These are phyloP conservation scores for Colinus virginianus DNA, from an alignment of 2,113 vertebrate species.

Conservation along the genomic window DNA sequence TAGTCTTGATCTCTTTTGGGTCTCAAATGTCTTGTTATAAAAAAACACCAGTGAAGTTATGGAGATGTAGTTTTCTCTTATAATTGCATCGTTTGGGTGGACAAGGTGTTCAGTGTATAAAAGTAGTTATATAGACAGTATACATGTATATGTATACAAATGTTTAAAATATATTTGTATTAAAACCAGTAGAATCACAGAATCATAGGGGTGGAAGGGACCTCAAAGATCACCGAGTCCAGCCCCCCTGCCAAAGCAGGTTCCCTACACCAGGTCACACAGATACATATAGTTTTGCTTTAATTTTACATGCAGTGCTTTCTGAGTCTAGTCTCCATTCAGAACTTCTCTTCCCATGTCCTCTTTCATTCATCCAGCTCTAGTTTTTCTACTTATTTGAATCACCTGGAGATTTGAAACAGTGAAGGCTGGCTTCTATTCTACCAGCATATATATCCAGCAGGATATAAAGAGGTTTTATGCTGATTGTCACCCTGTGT, in stretches of 20 bases:
- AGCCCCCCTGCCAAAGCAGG: no score
- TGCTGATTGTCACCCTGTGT: slow-evolving; percentile 55
- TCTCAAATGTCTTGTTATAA: neutral
- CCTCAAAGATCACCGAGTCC: no score
- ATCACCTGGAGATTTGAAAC: slow-evolving; percentile 28
- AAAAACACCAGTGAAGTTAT: neutral
- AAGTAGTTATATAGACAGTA: neutral
- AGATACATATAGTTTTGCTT: neutral
- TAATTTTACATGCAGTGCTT: neutral
- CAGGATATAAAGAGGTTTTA: slow-evolving; percentile 53
- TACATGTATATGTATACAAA: neutral
- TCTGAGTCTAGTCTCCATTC: neutral
- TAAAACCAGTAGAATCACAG: neutral
- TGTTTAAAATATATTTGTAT: neutral
- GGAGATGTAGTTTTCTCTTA: neutral
- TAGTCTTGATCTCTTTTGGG: neutral
- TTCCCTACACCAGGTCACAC: no score
- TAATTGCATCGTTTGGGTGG: neutral
- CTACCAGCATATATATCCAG: neutral
- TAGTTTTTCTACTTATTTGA: neutral
- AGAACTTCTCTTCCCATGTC: neutral
- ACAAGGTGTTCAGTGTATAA: neutral
- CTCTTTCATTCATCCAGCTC: neutral
- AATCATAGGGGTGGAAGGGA: no score
- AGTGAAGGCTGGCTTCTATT: slow-evolving; percentile 10